These are phyloP conservation scores for Lumbricus terrestris DNA, from an alignment of 2,888 invertebrate genomes.

Conservation along the genomic window DNA sequence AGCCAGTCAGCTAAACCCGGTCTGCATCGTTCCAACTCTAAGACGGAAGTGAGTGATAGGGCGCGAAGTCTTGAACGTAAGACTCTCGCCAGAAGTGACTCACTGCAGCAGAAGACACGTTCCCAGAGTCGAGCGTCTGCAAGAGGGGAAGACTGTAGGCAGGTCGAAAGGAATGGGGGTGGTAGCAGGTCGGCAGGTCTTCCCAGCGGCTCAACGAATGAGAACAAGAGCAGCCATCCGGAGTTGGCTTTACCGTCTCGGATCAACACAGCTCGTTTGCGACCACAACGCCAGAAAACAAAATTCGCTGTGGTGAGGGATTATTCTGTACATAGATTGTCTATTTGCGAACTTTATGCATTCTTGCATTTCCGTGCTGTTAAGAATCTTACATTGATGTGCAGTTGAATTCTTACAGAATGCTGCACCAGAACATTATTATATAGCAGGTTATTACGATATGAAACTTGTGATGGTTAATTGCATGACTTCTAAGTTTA, in stretches of 20 bases:
- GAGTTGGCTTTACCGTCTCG: neutral
- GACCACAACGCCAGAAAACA: slow-evolving; percentile 3
- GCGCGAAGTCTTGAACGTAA: neutral
- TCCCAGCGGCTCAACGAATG: neutral
- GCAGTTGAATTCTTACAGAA: too few species aligned
- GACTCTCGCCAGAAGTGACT: neutral
- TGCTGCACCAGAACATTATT: too few species aligned
- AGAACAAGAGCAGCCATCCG: neutral
- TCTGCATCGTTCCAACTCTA: neutral
- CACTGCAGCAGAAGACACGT: neutral
- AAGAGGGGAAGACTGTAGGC: neutral
- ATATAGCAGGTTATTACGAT: too few species aligned
- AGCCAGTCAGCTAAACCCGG: neutral
- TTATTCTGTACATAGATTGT: too few species aligned
- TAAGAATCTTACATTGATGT: too few species aligned
- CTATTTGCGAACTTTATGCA: too few species aligned
- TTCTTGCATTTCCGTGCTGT: too few species aligned
- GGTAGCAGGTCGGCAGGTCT: neutral
- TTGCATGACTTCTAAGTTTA: too few species aligned
- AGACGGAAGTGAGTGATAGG: neutral
- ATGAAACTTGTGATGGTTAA: too few species aligned
- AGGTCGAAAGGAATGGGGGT: neutral
- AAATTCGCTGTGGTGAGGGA: neutral
- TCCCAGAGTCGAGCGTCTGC: neutral
- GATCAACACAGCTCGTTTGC: neutral